Evolutionary conservation across 2,113 vertebrate genomes (phyloP), one percentile per base, ranked within the genome.

Genomic region (Aphyosemion australe): DNA sequence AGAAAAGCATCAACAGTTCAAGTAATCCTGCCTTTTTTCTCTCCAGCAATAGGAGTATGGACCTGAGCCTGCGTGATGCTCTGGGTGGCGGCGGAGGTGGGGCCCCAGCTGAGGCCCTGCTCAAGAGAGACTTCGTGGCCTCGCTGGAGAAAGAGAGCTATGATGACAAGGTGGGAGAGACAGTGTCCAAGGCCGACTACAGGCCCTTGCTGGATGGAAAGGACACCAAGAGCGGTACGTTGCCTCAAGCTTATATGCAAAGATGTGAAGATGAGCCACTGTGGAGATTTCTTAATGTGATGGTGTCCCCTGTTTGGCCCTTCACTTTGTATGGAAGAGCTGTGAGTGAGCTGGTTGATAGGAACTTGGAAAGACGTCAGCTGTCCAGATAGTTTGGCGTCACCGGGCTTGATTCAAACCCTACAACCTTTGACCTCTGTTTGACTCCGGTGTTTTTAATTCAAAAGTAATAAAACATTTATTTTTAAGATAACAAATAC

Each of bases 41-140:
- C 11, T 32, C 16, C 48, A 72, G 68, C 43, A 70, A 64, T 72
- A 88, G 82, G 76, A 90, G 79, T 53, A 94, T 94, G 91, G 95
- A 97, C 88, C 93, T 98, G 73, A 97, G 93, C 78, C 94, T 99
- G 59, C 92, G 91, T n/a, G 96, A 99, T 8, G 95, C 96, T 16
- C 91, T 98, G 60, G 94, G 91, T 60, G 89, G 86, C 0, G 94
- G 94, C 34, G 87, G 84, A 81, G 91, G 2, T 73, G 93, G 76
- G 70, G 94, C 5, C 90, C 95, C 85, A 0, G 85, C 82, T 2
- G 94, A 94, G 1, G 89, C 93, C 54, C 67, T 88, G 26, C 88
- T 97, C 74, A 95, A 97, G 61, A 91, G 94, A 68, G 97, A 99
- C 86, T 97, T 97, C 62, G 93, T 98, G 0, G 93, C 93, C 57